phyloP scores from a whole-genome alignment of 1,140 invertebrate genomes.

The Leptoteleia sp. region DNA sequence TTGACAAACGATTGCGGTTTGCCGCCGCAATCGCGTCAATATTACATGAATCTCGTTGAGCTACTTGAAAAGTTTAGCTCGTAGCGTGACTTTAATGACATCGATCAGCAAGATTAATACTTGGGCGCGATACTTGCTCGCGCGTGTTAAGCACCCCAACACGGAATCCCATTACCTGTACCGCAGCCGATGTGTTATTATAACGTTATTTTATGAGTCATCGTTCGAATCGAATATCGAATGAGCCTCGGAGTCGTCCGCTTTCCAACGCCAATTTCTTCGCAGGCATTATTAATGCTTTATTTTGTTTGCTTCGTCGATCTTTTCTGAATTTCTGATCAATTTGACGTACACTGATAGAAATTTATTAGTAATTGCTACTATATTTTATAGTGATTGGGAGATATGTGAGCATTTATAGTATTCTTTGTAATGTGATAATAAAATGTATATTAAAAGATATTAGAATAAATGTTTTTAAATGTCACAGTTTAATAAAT shows the following conservation, averaged over 20 bases:
- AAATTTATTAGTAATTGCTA: no score
- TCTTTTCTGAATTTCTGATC: no score
- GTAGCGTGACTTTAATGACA: conserved; percentile 61
- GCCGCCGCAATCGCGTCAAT: conserved; percentile 49
- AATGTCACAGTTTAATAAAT: no score
- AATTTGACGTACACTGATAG: no score
- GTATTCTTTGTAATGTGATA: no score
- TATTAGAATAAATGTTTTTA: no score
- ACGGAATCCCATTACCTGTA: conserved; percentile 45
- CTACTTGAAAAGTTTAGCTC: conserved; percentile 57
- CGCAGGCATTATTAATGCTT: not conserved
- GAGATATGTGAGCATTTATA: no score
- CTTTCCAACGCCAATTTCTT: conserved; percentile 15
- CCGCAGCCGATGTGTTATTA: conserved; percentile 43
- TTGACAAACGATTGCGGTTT: conserved; percentile 60
- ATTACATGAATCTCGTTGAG: conserved; percentile 50
- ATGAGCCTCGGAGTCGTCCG: conserved; percentile 11
- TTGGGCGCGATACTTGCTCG: conserved; percentile 38
- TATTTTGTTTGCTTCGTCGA: no score
- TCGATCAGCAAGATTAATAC: conserved; percentile 60
- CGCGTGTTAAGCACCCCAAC: conserved; percentile 44
- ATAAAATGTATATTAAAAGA: no score
- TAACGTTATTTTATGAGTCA: conserved; percentile 48
- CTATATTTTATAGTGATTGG: no score
- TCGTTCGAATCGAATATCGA: conserved; percentile 39